Evolutionary conservation across 2,113 vertebrate species (phyloP).

Genomic region (Vombatus ursinus): DNA sequence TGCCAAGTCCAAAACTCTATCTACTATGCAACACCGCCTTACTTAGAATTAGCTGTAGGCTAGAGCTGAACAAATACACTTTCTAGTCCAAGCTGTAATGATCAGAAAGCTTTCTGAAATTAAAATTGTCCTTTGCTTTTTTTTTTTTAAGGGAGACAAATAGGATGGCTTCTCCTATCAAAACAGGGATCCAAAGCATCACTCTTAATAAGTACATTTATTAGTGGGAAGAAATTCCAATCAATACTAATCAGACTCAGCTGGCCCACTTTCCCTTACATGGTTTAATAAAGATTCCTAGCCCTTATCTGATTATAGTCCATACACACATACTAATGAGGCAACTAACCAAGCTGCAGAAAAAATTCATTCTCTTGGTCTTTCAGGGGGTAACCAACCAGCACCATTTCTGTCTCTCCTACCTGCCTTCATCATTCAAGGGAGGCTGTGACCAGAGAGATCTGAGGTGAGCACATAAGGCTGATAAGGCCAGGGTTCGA

Average conservation of each 20-base stretch:
- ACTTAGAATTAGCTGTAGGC: neutral
- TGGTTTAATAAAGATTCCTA: slow-evolving; percentile 58
- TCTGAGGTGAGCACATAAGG: neutral
- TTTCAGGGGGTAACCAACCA: neutral
- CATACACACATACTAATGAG: slow-evolving; percentile 51
- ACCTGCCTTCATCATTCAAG: neutral
- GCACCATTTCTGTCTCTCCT: neutral
- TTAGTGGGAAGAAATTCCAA: slow-evolving; percentile 69
- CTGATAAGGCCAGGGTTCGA: neutral
- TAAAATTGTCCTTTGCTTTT: slow-evolving; percentile 8
- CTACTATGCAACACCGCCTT: neutral
- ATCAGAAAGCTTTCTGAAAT: slow-evolving; percentile 23
- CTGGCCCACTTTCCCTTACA: slow-evolving; percentile 37
- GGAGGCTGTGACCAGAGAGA: neutral
- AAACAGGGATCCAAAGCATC: slow-evolving; percentile 54
- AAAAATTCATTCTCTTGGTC: slow-evolving; percentile 56
- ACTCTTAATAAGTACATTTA: slow-evolving; percentile 63
- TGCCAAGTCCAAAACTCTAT: neutral
- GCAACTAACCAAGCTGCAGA: slow-evolving; percentile 41
- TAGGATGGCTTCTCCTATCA: slow-evolving; percentile 38
- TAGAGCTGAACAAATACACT: neutral
- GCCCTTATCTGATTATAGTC: slow-evolving; percentile 44
- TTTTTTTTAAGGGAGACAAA: neutral
- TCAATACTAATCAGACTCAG: slow-evolving; percentile 68
- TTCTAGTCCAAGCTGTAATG: neutral